Evolutionary conservation across 2,888 invertebrate genomes (phyloP).

Genomic region (Gasteruption jaculator): DNA sequence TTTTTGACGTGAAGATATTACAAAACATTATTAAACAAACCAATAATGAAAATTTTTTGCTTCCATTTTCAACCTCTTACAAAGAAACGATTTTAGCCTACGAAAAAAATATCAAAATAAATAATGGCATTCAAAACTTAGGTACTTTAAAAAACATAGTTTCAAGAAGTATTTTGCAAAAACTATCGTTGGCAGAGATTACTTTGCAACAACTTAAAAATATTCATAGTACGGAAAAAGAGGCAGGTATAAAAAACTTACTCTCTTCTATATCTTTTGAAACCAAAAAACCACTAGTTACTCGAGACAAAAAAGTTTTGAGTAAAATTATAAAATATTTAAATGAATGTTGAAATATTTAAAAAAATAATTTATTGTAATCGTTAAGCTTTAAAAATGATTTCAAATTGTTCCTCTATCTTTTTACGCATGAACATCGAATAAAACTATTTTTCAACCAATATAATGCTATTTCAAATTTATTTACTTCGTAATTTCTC

Average conservation of each 20-base stretch:
- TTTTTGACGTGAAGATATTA: conserved; percentile 13
- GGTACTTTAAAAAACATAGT: conserved; percentile 7
- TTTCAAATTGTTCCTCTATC: no score
- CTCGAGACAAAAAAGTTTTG: conserved; percentile 1
- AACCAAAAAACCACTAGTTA: conserved; percentile 1
- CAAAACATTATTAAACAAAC: conserved; percentile 3
- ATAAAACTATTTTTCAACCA: no score
- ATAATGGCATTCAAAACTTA: neutral
- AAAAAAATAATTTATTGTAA: no score
- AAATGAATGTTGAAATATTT: neutral
- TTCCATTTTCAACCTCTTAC: conserved; percentile 5
- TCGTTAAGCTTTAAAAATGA: no score
- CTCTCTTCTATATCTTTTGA: no score
- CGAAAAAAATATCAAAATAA: neutral
- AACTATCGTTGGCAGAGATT: conserved; percentile 7
- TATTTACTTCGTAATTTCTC: no score
- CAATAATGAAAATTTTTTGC: conserved; percentile 6
- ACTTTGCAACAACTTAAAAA: conserved; percentile 7
- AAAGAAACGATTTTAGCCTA: conserved; percentile 1
- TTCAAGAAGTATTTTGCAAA: conserved; percentile 9
- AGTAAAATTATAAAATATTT: conserved; percentile 3
- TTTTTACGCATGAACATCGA: no score
- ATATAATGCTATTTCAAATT: no score
- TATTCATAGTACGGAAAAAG: no score
- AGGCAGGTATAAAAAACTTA: no score